phyloP scores from a whole-genome alignment of 64 coral and sea anemone genomes.

The Hydrozoanthus tunicans region DNA sequence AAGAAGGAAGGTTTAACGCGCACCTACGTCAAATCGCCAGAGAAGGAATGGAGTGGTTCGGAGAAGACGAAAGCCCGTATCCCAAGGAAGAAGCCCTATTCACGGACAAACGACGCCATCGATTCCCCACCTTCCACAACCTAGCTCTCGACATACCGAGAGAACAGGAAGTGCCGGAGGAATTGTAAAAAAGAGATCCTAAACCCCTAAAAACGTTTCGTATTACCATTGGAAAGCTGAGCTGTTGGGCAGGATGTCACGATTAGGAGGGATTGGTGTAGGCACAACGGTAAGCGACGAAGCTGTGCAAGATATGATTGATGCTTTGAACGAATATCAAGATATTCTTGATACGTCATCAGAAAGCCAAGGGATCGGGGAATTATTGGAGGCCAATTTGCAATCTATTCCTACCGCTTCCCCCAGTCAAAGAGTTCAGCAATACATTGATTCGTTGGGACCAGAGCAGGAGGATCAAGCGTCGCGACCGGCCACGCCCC shows the following conservation, averaged over 20 bases:
- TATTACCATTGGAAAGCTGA: constrained; percentile 50
- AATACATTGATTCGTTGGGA: constrained; percentile 50
- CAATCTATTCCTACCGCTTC: constrained; percentile 48
- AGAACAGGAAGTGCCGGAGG: constrained; percentile 33
- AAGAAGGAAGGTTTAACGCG: background rate
- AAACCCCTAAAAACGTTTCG: constrained; percentile 39
- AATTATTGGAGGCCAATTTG: constrained; percentile 35
- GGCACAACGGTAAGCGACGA: constrained; percentile 42
- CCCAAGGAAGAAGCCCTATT: background rate
- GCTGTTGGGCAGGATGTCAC: constrained; percentile 50
- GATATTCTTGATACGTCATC: constrained; percentile 46
- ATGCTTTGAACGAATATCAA: constrained; percentile 52
- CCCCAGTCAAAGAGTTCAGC: constrained; percentile 45
- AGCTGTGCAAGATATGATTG: constrained; percentile 46
- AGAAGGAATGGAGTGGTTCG: constrained; percentile 3
- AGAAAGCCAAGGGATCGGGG: constrained; percentile 31
- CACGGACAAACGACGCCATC: background rate
- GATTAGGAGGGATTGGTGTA: constrained; percentile 42
- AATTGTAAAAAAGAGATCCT: constrained; percentile 42
- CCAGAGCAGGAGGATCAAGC: constrained; percentile 23
- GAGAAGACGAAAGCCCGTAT: background rate
- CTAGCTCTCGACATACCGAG: constrained; percentile 34
- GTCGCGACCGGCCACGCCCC: constrained; percentile 5
- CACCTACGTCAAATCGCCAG: background rate
- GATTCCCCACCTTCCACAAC: constrained; percentile 4